Evolutionary conservation across 1,140 invertebrate species (phyloP), one percentile per base, ranked within the genome.

Genomic region (Hermatobates lingyangjiaoensis): DNA sequence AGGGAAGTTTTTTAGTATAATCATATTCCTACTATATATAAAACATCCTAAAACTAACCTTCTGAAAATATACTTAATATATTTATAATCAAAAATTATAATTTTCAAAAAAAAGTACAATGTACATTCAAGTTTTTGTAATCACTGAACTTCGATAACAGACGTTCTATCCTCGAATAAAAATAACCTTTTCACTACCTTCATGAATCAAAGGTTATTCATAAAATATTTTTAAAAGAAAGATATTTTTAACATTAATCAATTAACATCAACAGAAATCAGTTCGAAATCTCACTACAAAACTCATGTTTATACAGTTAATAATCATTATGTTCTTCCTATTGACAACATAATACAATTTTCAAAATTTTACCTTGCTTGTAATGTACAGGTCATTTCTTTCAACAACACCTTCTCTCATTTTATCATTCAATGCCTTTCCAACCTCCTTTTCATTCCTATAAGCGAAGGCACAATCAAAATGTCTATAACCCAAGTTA

Each of bases 391-490:
- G 66, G 58, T 91, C 86, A 38, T 77, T 70, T 48, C 87, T 70
- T 58, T 76, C 80, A 12, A 87, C 71, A 1, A 71, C 65, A 27
- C 82, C 84, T 57, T 83, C 74, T 1, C 67, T 65, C 45, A 93
- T 73, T 60, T 82, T 78, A 14, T 76, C 74, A 26, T 75, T 70
- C 3, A 95, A 68, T 0, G 75, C 88, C 52, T 67, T 67, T 1
- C 89, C 90, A 21, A 95, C 76, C 68, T 89, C 84, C 39, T 73
- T 70, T 64, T 95, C 88, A 66, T 93, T 94, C 42, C 69, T 61
- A 63, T 88, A 89, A 21, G 79, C 70, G 58, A 70, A 70, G n/a
- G 86, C 85, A 68, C 83, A 84, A 63, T 90, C 86, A 58, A 90
- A 74, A 63, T 87, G 83, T 2, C 86, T 65, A 64, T 90, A 80